These are phyloP conservation scores for Acanthosepion lycidas DNA, from an alignment of 2,888 invertebrate genomes.

Conservation along the genomic window DNA sequence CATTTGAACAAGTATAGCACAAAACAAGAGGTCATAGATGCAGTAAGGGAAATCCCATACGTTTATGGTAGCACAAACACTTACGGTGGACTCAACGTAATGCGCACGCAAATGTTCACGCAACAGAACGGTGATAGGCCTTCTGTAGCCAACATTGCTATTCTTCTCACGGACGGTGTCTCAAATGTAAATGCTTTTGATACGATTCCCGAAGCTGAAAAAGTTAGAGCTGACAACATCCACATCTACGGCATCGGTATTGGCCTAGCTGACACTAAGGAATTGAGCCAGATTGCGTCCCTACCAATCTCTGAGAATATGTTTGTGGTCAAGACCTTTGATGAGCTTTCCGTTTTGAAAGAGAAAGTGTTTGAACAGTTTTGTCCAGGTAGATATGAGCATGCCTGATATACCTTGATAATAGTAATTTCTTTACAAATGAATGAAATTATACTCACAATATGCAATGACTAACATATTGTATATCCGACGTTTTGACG, in stretches of 20 bases:
- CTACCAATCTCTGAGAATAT: constrained; percentile 58
- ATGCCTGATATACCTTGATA: not conserved
- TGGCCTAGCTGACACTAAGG: constrained; percentile 60
- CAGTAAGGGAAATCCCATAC: constrained; percentile 62
- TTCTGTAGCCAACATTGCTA: constrained; percentile 52
- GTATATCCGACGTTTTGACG: not conserved
- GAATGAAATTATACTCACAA: not conserved
- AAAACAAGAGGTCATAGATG: constrained; percentile 57
- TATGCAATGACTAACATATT: not conserved
- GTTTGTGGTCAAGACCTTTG: constrained; percentile 55
- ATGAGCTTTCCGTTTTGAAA: constrained; percentile 54
- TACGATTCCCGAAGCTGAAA: constrained; percentile 66
- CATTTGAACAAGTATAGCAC: constrained; percentile 55
- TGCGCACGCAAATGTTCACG: constrained; percentile 63
- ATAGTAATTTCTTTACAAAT: not conserved
- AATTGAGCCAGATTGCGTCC: constrained; percentile 63
- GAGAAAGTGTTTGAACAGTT: constrained; percentile 57
- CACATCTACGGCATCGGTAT: constrained; percentile 58
- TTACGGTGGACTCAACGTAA: constrained; percentile 63
- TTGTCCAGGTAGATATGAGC: constrained; percentile 56
- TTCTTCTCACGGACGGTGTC: constrained; percentile 50
- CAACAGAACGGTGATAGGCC: constrained; percentile 63
- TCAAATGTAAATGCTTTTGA: constrained; percentile 67
- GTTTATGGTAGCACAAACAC: constrained; percentile 70
- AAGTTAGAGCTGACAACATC: constrained; percentile 52